Evolutionary conservation across 2,888 invertebrate species (phyloP), one percentile per base, ranked within the genome.

Genomic region (Drosophila demipolita): DNA sequence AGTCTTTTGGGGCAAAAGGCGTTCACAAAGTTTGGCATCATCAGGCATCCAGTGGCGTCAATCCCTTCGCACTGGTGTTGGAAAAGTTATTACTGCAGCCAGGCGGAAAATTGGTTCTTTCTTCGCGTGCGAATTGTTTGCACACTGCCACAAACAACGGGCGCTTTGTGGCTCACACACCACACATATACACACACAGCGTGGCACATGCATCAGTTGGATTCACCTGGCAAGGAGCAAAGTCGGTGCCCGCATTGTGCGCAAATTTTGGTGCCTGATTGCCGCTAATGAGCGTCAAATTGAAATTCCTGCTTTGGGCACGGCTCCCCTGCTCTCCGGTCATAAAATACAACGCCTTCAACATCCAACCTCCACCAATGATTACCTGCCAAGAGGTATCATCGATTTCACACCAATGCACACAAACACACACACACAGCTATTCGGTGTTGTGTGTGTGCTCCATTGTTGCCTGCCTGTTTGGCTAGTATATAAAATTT

Each of bases 41-140:
- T 23, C 53, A 12, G 12, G 36, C 20, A 26, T 17, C 23, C 45
- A 11, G 4, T n/a, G 29, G 8, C 9, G 29, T 57, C 15, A 38
- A n/a, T 40, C 11, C 55, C 23, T 35, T 38, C 58, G 50, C 66
- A 60, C 81, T 73, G 60, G 54, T 50, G 68, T 64, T 68, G 81
- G 68, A 73, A 66, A 82, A 80, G 84, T 86, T 89, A 83, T 87
- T 83, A 82, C 69, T 71, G 88, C 84, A 89, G 59, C 79, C 73
- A 83, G 74, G 82, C 78, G 72, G 84, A 90, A 90, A 90, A 90
- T 89, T 84, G 90, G 80, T 87, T 89, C 80, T 81, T 82, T 78
- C 79, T 73, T 45, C 66, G 64, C 77, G 76, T 81, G 78, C 66
- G 80, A 78, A 84, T 73, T 78, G 79, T 74, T 79, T 35, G 50